Evolutionary conservation across 2,113 vertebrate species (phyloP).

Genomic region (Scomber japonicus): DNA sequence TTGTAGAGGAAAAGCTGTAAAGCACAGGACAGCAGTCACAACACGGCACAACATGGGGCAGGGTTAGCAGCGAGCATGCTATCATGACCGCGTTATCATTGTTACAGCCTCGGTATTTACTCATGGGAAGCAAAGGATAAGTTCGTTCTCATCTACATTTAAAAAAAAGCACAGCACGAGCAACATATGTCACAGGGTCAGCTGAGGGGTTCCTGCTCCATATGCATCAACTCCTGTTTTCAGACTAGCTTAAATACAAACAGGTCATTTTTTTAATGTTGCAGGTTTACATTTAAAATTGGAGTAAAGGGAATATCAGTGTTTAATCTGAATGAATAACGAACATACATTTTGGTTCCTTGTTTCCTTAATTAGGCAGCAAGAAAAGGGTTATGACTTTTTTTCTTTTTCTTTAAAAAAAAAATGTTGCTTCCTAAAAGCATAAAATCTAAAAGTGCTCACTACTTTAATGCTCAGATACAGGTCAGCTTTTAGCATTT

Average conservation of each 20-base stretch:
- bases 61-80: conserved; percentile 38
- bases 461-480: conserved; percentile 8
- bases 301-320: not conserved
- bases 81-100: conserved; percentile 61
- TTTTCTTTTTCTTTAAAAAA: not conserved
- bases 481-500: conserved; percentile 49
- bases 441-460: not conserved
- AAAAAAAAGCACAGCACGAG: conserved; percentile 39
- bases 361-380: not conserved
- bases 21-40: conserved; percentile 61
- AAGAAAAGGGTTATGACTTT: not conserved
- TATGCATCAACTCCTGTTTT: conserved; percentile 4
- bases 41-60: conserved; percentile 57
- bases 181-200: conserved; percentile 32
- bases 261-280: not conserved
- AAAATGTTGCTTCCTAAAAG: not conserved
- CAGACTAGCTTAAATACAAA: not conserved
- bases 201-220: not conserved
- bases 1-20: conserved; percentile 50
- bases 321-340: too few species aligned
- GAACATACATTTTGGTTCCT: not conserved
- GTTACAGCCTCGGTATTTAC: conserved; percentile 48
- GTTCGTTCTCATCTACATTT: conserved; percentile 60
- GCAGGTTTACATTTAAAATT: not conserved
- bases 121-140: conserved; percentile 48